Evolutionary conservation across 1,140 invertebrate genomes (phyloP), one percentile per base, ranked within the genome.

Genomic region (Dendroctonus valens): DNA sequence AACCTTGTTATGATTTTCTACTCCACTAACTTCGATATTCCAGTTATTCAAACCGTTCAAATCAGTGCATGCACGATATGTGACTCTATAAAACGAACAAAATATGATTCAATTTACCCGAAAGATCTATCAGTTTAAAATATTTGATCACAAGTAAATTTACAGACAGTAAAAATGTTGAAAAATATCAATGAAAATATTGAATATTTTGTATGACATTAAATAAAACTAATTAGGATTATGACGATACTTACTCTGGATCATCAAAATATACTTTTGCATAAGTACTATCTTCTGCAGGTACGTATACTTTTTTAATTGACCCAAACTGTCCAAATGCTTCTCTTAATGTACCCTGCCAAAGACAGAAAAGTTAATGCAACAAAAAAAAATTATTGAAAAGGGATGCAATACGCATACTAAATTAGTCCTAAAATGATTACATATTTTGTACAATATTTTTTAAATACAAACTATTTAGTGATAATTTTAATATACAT

Each of bases 301-400:
- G 12, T 15, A 68, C 9, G 46, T 49, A 70, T 8, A 70, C 38
- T 64, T 70, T 70, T 46, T 9, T 44, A 37, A 67, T 37, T n/a
- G 63, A 26, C 38, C 69, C 69, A 59, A 70, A 70, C 49, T 64
- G 50, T 11, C 14, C 46, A 54, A 70, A 68, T 42, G 63, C 65
- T n/a, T 9, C 57, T 38, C 48, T 39, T 9, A 70, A 51, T 38
- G 14, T 8, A 15, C 3, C 42, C 65, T 70, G 59, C 40, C 67
- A 67, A 52, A n/a, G 54, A 52, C 14, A 15, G 5, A 8, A 55
- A 54, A 41, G 40, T 61, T 48, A 53, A 40, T 40, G 11, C 41
- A 46, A 12, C 7, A 40, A 51, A 51, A 49, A 42, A 26, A 15
- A 60, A 39, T 46, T 60, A 40, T 26, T 26, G 26, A 26, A 26